Conservation (phyloP, 2,888 invertebrate species). For the Salticus scenicus region DNA sequence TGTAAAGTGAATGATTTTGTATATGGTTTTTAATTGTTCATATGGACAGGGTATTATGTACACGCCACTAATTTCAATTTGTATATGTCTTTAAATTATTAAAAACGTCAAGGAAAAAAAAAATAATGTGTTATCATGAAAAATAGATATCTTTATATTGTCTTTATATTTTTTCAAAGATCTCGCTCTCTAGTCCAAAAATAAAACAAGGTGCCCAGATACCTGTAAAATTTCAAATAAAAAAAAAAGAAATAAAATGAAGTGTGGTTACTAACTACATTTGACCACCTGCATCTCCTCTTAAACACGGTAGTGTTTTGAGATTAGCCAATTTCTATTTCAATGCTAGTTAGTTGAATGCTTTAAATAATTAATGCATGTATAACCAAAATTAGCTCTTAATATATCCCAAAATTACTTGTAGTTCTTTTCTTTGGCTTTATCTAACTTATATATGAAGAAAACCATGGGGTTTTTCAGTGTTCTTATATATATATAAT, state of each 20-base stretch:
- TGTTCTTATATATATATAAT: not conserved
- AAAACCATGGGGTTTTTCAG: slow-evolving; percentile 4
- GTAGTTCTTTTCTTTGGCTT: slow-evolving; percentile 5
- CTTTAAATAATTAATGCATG: slow-evolving; percentile 12
- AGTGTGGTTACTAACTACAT: not conserved
- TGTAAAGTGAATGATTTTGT: too few relatives aligned
- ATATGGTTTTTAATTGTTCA: not conserved
- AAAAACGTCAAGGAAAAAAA: not conserved
- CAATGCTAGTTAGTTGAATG: slow-evolving; percentile 10
- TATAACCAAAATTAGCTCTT: slow-evolving; percentile 8
- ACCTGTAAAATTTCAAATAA: slow-evolving; percentile 6
- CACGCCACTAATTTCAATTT: not conserved
- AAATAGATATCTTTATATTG: not conserved
- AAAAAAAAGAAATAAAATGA: not conserved
- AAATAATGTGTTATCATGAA: not conserved
- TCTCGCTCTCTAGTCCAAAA: slow-evolving; percentile 50
- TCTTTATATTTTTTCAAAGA: slow-evolving; percentile 12
- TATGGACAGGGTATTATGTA: not conserved
- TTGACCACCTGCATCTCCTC: slow-evolving; percentile 14
- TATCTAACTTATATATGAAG: not conserved
- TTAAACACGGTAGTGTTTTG: slow-evolving; percentile 31
- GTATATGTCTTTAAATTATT: not conserved
- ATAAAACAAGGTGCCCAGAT: slow-evolving; percentile 59
- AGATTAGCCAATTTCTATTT: slow-evolving; percentile 17
- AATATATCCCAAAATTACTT: not conserved